Base-by-base conservation (phyloP, 53 echinoderm and acorn worm genomes). In the Mesocentrotus franciscanus region DNA sequence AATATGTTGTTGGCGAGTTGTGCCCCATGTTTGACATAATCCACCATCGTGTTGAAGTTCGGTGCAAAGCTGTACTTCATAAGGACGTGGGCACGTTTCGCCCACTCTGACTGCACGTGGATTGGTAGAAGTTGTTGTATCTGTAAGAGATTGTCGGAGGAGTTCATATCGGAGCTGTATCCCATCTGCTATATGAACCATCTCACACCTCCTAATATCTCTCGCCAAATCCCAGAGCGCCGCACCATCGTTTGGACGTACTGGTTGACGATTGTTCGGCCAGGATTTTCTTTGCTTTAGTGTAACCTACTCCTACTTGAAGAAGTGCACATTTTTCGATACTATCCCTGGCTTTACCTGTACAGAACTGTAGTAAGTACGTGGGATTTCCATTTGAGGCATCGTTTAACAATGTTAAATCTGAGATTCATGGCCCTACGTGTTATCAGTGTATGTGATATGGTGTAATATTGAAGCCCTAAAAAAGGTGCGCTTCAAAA, bases 161-260 rank as follows among this genome's bases (percentile, higher is more conserved):
- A 85, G 42, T 95, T 91, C 60, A 96, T 71, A 49, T 97, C 95
- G 24, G 97, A 92, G 26, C 56, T 24, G 90, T 96, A 94, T 15
- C 93, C 94, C 84, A 96, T 93, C 68, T 96, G 96, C n/a, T 78
- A 61, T 24, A 95, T n/a, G 27, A 1, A 92, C 91, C 24, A 96
- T 93, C 14, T 95, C 68, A 89, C 96, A 95, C 58, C 71, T 92
- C 56, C 94, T 89, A 96, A 97, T 97, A n/a, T 92, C 57, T 33
- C 96, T 87, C 20, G 90, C 95, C 30, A 96, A 34, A 60, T 96
- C 91, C 93, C 95, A 89, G 20, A 96, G 61, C 9, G 92, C 96
- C 4, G 17, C 74, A 36, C 93, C 94, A 95, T 96, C 97, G 61
- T 96, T 96, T 20, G 90, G 39, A 22, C 92, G 66, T 35, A 91